Evolutionary conservation across 2,113 vertebrate species (phyloP), one percentile per base, ranked within the genome.

Genomic region (Marcusenius ussheri): DNA sequence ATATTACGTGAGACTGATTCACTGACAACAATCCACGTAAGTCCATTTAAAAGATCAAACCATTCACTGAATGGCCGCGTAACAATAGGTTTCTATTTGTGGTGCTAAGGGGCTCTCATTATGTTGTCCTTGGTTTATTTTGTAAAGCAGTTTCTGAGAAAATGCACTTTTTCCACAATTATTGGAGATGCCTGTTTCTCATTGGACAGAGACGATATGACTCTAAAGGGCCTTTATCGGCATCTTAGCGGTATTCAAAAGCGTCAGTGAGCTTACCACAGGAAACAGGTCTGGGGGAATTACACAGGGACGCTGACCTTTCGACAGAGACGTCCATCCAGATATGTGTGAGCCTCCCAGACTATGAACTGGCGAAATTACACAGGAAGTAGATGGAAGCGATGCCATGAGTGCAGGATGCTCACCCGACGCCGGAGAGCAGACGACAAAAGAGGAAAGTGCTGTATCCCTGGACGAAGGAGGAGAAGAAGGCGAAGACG

Each of bases 401-500:
- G 42, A 1, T 45, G 42, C 45, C 15, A 27, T 83, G 89, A 35
- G 47, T 35, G n/a, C 7, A 7, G 9, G 50, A 77, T 49, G 8
- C 94, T 98, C 95, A 99, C 98, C 98, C 98, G 4, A 99, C 96
- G 0, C 98, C 98, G 0, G 98, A 99, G 90, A 97, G 96, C 91
- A 99, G 96, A 87, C 98, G 97, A 94, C 98, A 99, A 95, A 99
- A 95, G 89, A 99, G 97, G 95, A 99, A 99, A 85, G 98, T 98
- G 95, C 96, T 97, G 27, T 99, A 99, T 91, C 98, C 98, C 94
- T 99, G 98, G 90, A 99, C 98, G 46, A 99, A 99, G 91, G 98
- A 99, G 39, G 98, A 99, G 96, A 99, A 99, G 96, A 99, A 99
- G 94, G 97, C 98, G 53, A 98, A 98, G 92, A 99, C 96, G 11